Base-by-base conservation (phyloP, 2,888 invertebrate genomes). In the Hyposoter didymator region DNA sequence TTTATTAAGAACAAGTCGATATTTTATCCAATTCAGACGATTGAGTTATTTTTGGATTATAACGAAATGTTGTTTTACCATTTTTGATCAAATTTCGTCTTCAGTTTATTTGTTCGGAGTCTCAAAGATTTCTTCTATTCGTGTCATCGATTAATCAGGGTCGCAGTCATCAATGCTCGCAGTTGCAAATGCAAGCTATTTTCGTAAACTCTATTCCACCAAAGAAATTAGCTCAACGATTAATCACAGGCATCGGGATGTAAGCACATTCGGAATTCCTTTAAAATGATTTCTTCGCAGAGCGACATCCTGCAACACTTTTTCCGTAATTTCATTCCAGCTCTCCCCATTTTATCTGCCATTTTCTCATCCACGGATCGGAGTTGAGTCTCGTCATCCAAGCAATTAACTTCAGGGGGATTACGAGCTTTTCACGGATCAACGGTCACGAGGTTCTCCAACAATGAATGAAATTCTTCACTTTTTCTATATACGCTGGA, bases 361-460 rank as follows among this genome's bases (percentile, higher is more conserved):
- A 52, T 52, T 55, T 66, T 32, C 67, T 39, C 76, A 39, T 76
- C 76, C 52, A 52, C 49, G 49, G 52, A 76, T 76, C 52, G 66
- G 62, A 32, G 76, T 49, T 32, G 32, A 66, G 52, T 75, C 81
- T 75, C 74, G 67, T 75, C 81, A 69, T 75, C 67, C 74, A 69
- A 67, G 69, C 81, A 75, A 75, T 81, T 81, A 75, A 81, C 74
- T 67, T 66, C 55, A 22, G 74, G 35, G 22, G 67, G 73, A 81
- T 81, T 81, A 73, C 80, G 66, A 81, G 74, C 80, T 67, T 81
- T 81, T 74, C 43, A 66, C 74, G 73, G 52, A 73, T 80, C 66
- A 76, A 76, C 66, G 76, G 66, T 39, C 66, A 45, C 47, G 52
- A 49, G 62, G 47, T 75, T 47, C 28, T 45, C 62, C 62, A 62